Evolutionary conservation across 1,140 invertebrate genomes (phyloP).

Genomic region (Physella acuta): DNA sequence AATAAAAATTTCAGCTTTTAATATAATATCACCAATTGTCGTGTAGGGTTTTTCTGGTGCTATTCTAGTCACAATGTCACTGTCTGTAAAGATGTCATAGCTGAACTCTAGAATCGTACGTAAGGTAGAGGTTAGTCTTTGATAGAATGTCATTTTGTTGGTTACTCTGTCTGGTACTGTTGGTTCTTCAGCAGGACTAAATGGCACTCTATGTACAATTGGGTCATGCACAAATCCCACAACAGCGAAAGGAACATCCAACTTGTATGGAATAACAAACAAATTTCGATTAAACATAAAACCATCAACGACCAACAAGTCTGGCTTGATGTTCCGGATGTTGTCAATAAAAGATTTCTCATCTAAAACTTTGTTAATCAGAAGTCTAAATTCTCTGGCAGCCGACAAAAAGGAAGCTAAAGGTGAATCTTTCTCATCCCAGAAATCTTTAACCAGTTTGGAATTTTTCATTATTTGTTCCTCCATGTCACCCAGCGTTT

Average conservation of each 20-base stretch:
- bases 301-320: conserved; percentile 27
- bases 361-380: background rate
- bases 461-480: conserved; percentile 4
- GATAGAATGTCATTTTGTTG: conserved; percentile 23
- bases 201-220: conserved; percentile 1
- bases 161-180: background rate
- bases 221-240: conserved; percentile 17
- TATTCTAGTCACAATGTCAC: background rate
- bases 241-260: conserved; percentile 27
- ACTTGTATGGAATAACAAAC: conserved; percentile 24
- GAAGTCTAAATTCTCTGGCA: background rate
- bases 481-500: background rate
- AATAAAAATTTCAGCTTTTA: conserved; percentile 28
- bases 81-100: background rate
- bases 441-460: conserved; percentile 14
- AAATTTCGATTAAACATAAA: conserved; percentile 10
- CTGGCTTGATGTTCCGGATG: conserved; percentile 7
- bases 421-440: conserved; percentile 2
- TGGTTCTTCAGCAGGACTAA: conserved; percentile 1
- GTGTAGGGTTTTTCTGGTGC: conserved; percentile 23
- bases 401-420: background rate
- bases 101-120: too few species aligned
- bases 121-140: conserved; percentile 6
- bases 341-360: conserved; percentile 5
- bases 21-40: background rate